These are phyloP conservation scores for Pasiphila rectangulata DNA, from an alignment of 2,888 invertebrate species.

Conservation along the genomic window DNA sequence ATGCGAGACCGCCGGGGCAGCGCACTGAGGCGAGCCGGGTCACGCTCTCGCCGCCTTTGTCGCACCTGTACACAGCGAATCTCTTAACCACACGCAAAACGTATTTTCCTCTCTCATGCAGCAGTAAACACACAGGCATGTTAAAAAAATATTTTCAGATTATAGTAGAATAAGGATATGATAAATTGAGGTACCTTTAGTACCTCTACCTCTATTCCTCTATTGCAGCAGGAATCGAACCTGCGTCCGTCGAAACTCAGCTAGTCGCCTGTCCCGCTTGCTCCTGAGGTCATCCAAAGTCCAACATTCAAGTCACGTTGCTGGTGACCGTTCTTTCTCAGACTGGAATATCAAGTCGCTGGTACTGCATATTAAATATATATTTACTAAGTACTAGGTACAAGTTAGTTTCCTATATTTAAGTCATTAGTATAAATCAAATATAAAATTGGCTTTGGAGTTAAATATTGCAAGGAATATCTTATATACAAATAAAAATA, in stretches of 20 bases:
- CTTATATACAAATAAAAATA: too few relatives aligned
- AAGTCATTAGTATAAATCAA: too few relatives aligned
- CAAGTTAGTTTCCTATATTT: background rate
- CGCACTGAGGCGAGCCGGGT: constrained; percentile 93
- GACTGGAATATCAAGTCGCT: constrained; percentile 59
- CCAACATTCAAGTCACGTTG: constrained; percentile 60
- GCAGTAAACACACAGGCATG: background rate
- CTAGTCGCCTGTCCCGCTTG: background rate
- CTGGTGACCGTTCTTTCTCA: constrained; percentile 58
- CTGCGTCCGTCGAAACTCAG: background rate
- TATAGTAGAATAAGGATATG: too few relatives aligned
- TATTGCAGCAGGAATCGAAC: background rate
- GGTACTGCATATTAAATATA: constrained; percentile 51
- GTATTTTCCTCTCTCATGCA: background rate
- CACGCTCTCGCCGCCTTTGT: constrained; percentile 92
- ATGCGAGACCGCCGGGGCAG: constrained; percentile 94
- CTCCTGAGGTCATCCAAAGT: background rate
- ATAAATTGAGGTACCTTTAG: too few relatives aligned
- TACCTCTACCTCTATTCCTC: too few relatives aligned
- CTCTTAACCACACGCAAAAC: constrained; percentile 29
- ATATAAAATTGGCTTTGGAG: constrained; percentile 10
- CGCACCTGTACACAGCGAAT: constrained; percentile 88
- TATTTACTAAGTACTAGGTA: background rate
- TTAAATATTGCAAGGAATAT: too few relatives aligned
- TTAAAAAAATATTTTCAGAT: too few relatives aligned